A percentile compares a stretch with the other conserved stretches of the same genome.
These are phyloP conservation scores for Trachymyrmex cornetzi DNA, from an alignment of 1,140 invertebrate genomes.

Conservation along the genomic window DNA sequence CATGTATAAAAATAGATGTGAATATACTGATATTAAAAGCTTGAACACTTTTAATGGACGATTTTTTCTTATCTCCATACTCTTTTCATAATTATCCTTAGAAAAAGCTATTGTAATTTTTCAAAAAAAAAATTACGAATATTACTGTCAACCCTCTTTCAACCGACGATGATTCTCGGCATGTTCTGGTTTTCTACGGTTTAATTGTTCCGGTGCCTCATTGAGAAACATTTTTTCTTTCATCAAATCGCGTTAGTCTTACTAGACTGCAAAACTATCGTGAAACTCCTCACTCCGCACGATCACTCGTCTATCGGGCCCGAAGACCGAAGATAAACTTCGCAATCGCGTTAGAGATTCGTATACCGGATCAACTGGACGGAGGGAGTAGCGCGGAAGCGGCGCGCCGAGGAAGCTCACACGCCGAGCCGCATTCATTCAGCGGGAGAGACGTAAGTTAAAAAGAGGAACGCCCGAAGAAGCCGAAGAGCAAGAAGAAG, in stretches of 20 bases:
- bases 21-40: no score
- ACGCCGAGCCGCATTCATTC: slow-evolving; percentile 65
- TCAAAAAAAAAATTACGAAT: no score
- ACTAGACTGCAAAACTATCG: slow-evolving; percentile 27
- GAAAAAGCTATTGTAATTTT: no score
- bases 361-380: slow-evolving; percentile 52
- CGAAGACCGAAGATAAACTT: slow-evolving; percentile 37
- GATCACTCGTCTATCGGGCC: slow-evolving; percentile 37
- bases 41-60: no score
- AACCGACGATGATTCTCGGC: no score
- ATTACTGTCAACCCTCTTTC: no score
- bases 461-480: slow-evolving; percentile 60
- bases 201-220: no score
- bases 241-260: background rate
- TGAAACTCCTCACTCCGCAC: slow-evolving; percentile 28
- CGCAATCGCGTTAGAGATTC: slow-evolving; percentile 65
- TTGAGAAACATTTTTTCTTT: background rate
- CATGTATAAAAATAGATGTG: no score
- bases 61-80: no score
- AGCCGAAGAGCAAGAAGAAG: slow-evolving; percentile 45
- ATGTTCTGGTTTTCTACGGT: no score
- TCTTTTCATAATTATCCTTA: no score
- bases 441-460: slow-evolving; percentile 54
- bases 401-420: slow-evolving; percentile 58
- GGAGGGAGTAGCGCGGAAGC: slow-evolving; percentile 5